Conservation (phyloP, 2,113 vertebrate species). For the Meleagris gallopavo region DNA sequence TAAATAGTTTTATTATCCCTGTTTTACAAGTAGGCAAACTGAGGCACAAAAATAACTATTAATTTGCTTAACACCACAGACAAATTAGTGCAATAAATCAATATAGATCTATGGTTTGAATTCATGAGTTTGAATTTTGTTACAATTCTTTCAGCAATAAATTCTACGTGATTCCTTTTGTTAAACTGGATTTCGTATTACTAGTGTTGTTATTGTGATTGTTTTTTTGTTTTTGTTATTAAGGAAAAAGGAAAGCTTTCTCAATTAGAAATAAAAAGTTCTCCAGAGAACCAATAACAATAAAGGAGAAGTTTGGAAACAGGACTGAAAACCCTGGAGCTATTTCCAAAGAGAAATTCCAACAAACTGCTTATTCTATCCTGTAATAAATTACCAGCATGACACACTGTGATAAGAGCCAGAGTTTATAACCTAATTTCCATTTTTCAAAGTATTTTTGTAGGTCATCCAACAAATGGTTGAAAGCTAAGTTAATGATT, state of each 20-base stretch:
- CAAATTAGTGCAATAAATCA: neutral
- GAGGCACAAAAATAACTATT: neutral
- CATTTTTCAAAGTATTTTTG: constrained; percentile 36
- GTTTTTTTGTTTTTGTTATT: neutral
- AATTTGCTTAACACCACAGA: neutral
- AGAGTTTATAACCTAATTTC: constrained; percentile 52
- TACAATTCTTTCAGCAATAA: neutral
- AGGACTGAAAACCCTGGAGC: neutral
- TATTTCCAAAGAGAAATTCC: constrained; percentile 31
- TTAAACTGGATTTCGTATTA: neutral
- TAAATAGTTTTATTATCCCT: neutral
- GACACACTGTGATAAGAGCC: constrained; percentile 3
- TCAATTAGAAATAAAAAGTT: constrained; percentile 24
- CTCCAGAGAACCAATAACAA: neutral
- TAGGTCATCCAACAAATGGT: constrained; percentile 21
- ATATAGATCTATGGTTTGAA: neutral
- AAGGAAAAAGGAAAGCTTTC: neutral
- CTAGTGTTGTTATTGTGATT: neutral
- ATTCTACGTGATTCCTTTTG: neutral
- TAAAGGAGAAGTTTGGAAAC: constrained; percentile 4
- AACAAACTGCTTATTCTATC: neutral
- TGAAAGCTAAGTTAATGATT: constrained; percentile 25
- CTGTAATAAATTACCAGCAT: constrained; percentile 21
- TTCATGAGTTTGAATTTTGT: neutral
- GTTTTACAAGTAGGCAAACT: neutral